Evolutionary conservation across 37 sponge, comb jelly and placozoan genomes (phyloP).

Genomic region (Diacarnus erythraeanus): DNA sequence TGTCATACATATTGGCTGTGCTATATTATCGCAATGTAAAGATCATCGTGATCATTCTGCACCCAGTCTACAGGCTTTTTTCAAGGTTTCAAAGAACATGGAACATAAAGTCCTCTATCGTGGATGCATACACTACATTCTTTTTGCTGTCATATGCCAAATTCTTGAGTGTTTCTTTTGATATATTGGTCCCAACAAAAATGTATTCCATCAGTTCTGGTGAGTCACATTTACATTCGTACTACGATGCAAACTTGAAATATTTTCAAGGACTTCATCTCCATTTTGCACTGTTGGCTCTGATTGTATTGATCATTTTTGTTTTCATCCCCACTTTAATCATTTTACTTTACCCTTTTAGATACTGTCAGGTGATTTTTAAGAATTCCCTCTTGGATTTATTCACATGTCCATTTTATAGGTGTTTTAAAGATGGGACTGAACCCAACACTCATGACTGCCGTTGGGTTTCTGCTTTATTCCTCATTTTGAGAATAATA

Average conservation of each 20-base stretch:
- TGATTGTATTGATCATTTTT: slow-evolving; percentile 22
- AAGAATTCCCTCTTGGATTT: not conserved
- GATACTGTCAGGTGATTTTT: slow-evolving; percentile 9
- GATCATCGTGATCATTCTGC: slow-evolving; percentile 3
- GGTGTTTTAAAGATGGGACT: slow-evolving; percentile 31
- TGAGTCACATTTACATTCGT: slow-evolving; percentile 10
- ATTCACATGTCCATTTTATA: slow-evolving; percentile 20
- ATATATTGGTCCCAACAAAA: slow-evolving; percentile 4
- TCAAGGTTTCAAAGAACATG: not conserved
- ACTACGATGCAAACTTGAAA: slow-evolving; percentile 13
- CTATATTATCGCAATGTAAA: slow-evolving; percentile 7
- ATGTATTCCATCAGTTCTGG: slow-evolving; percentile 3
- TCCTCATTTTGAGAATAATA: not conserved
- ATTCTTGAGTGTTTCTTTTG: slow-evolving; percentile 30
- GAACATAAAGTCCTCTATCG: slow-evolving; percentile 19
- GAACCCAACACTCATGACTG: slow-evolving; percentile 19
- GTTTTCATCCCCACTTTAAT: slow-evolving; percentile 14
- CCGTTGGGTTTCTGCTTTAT: slow-evolving; percentile 23
- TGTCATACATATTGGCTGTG: slow-evolving; percentile 7
- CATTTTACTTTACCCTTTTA: slow-evolving; percentile 2
- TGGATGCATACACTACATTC: slow-evolving; percentile 47
- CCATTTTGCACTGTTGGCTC: slow-evolving; percentile 22
- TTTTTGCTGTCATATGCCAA: slow-evolving; percentile 34
- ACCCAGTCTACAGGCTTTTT: slow-evolving; percentile 6
- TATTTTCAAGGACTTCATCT: slow-evolving; percentile 21